phyloP scores from a whole-genome alignment of 2,113 vertebrate species.

The Lasiurus borealis region DNA sequence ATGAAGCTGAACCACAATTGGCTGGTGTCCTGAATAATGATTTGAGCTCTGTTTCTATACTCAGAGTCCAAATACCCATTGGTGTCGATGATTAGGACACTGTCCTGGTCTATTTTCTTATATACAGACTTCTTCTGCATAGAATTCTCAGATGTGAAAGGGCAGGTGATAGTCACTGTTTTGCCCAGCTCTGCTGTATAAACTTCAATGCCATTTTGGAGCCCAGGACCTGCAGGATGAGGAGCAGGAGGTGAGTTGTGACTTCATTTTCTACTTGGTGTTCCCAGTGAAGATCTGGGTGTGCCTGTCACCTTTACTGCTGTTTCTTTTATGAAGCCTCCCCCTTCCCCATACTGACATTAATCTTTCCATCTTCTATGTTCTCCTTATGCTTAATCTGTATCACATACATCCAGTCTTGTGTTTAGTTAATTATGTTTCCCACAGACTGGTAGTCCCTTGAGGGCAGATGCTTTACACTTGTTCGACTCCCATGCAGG shows the following conservation, averaged over 20 bases:
- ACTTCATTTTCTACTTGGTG: not conserved
- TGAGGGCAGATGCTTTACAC: not conserved
- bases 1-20: slow-evolving; percentile 10
- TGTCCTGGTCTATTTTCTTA: not conserved
- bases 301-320: too few relatives aligned
- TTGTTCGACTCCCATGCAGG: not conserved
- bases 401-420: not conserved
- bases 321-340: too few relatives aligned
- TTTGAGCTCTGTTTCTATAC: accelerated
- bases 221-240: slow-evolving; percentile 10
- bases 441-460: not conserved
- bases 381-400: not conserved
- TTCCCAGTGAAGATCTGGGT: not conserved
- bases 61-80: accelerated
- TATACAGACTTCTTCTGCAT: slow-evolving; percentile 58
- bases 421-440: not conserved
- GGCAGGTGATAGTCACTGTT: slow-evolving; percentile 78
- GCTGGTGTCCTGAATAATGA: accelerated
- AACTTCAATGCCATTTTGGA: slow-evolving; percentile 48
- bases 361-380: not conserved
- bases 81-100: slow-evolving; percentile 8
- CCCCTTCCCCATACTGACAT: too few relatives aligned
- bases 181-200: slow-evolving; percentile 73
- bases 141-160: accelerated
- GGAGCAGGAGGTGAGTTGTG: not conserved